These are phyloP conservation scores for Hipposideros larvatus DNA, from an alignment of 2,797 vertebrate genomes.

Conservation along the genomic window DNA sequence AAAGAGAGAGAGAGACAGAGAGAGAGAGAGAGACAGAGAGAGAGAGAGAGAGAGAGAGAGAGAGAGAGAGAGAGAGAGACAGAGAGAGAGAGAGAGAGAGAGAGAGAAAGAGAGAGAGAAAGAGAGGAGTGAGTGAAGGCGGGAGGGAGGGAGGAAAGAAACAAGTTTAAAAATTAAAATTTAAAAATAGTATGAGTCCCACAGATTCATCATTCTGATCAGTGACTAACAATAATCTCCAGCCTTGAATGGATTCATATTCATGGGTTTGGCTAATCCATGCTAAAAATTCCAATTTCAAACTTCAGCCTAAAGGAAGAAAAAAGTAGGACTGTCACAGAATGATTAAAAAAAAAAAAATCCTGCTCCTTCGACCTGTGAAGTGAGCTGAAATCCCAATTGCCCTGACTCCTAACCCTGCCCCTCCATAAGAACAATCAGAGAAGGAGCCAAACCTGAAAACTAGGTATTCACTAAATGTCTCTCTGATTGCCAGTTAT, in stretches of 20 bases:
- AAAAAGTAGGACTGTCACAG: not conserved
- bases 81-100: too few species aligned
- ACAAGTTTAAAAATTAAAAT: not conserved
- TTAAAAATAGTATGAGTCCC: not conserved
- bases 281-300: conserved; percentile 4
- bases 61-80: too few species aligned
- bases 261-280: not conserved
- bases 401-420: not conserved
- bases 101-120: not conserved
- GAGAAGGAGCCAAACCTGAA: not conserved
- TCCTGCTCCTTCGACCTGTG: not conserved
- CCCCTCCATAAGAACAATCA: not conserved
- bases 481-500: too few species aligned
- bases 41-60: not conserved
- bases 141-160: not conserved
- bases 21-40: not conserved
- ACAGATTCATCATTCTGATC: conserved; percentile 14
- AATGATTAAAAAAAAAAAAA: not conserved
- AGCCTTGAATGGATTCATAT: not conserved
- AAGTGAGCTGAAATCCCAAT: not conserved
- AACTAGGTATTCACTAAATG: not conserved
- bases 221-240: not conserved
- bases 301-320: not conserved
- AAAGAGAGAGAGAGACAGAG: not conserved
- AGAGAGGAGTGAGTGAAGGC: not conserved